Evolutionary conservation across 2,797 vertebrate species (phyloP), one percentile per base, ranked within the genome.

Genomic region (Rhinella marina): DNA sequence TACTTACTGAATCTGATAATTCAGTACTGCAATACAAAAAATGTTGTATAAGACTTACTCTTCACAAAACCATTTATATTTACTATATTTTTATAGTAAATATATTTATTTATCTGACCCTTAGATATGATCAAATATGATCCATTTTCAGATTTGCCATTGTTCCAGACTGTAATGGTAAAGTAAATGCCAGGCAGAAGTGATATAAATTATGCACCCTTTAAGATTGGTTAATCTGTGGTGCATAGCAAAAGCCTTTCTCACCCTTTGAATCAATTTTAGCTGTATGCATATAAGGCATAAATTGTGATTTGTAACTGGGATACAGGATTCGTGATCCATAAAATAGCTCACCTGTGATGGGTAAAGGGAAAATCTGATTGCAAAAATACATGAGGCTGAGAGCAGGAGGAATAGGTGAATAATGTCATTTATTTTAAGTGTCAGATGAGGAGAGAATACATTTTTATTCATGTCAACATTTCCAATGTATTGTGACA

Each of bases 171-270:
- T 75, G 25, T 61, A 87, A 83, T 87, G 41, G 32, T 52, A 83
- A 57, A 77, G 81, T 64, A 82, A 77, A 78, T 83, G 57, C 72
- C 86, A 77, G 76, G 48, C 25, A n/a, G 72, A 68, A 66, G 48
- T 66, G 81, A 87, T 83, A 87, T 87, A 82, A 87, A 87, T 83
- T 87, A 87, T 77, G 78, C 81, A 87, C 83, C 76, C 72, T 78
- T 78, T 77, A 83, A 83, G 59, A 87, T 87, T 83, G 86, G 57
- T 76, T 83, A 83, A 87, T 82, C 81, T 82, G 61, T 87, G 86
- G 81, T 64, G 86, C 86, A 87, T 87, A 87, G 86, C 86, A 70
- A 83, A 64, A 75, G 56, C 70, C 56, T 82, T 87, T 77, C 72
- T 32, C 61, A 66, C 76, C 54, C 32, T 83, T 78, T 25, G 72